phyloP scores from a whole-genome alignment of 2,113 vertebrate genomes.

The Chlorodrepanis virens region DNA sequence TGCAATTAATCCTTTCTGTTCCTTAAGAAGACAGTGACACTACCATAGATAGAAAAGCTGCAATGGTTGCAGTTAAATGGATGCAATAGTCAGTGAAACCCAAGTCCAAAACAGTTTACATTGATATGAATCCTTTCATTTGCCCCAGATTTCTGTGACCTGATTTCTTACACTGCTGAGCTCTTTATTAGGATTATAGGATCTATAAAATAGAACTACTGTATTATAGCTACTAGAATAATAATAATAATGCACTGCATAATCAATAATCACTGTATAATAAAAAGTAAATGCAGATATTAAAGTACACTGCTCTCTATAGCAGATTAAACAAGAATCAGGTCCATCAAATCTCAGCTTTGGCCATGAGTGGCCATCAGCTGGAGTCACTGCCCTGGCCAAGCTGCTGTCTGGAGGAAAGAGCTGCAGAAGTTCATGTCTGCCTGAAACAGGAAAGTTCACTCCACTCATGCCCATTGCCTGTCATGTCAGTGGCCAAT shows the following conservation, averaged over 20 bases:
- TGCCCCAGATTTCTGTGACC: neutral
- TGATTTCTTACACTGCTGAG: neutral
- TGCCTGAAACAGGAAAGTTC: neutral
- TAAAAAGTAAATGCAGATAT: neutral
- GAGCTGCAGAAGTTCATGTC: neutral
- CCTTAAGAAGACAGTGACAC: neutral
- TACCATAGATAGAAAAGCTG: neutral
- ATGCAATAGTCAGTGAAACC: neutral
- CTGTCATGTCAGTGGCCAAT: rapidly evolving
- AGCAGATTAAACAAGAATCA: neutral
- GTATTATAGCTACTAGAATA: neutral
- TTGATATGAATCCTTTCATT: neutral
- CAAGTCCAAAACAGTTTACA: neutral
- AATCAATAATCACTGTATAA: too few relatives aligned
- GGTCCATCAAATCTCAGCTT: neutral
- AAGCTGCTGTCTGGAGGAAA: neutral
- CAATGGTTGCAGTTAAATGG: neutral
- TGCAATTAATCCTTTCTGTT: neutral
- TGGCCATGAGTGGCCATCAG: neutral
- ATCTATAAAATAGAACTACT: neutral
- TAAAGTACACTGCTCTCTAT: neutral
- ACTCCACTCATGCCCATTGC: neutral
- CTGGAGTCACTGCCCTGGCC: neutral
- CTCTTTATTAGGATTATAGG: neutral
- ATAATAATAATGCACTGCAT: neutral